phyloP scores from a whole-genome alignment of 2,113 vertebrate species.

The Thinocorus orbignyianus region DNA sequence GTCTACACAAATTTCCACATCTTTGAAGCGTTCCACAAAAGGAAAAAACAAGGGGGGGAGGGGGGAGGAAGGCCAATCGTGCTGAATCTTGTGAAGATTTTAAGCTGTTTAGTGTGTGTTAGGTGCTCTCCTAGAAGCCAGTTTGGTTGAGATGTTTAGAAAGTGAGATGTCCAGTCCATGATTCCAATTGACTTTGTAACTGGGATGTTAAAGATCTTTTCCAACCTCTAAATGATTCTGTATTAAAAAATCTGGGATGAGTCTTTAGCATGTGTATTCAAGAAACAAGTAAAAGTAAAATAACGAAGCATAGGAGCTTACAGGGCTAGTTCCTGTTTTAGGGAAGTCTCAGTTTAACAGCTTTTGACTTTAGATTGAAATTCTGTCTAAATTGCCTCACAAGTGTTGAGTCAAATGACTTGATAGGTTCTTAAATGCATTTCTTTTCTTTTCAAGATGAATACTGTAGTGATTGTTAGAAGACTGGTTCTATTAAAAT shows the following conservation, averaged over 20 bases:
- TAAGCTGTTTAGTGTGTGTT: background rate
- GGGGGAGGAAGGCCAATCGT: too few species aligned
- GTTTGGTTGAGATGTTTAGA: background rate
- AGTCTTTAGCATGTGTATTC: background rate
- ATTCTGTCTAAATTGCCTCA: background rate
- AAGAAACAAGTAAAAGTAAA: background rate
- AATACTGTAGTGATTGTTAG: background rate
- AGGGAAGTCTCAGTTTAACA: background rate
- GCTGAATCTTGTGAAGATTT: background rate
- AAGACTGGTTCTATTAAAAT: conserved; percentile 8
- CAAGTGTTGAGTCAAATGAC: background rate
- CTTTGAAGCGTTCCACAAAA: background rate
- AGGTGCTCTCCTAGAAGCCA: background rate
- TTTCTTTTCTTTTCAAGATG: conserved; percentile 1
- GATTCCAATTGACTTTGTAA: background rate
- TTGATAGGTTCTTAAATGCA: conserved; percentile 3
- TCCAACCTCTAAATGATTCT: background rate
- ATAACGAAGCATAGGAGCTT: background rate
- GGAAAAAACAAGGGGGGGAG: too few species aligned
- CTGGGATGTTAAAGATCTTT: background rate
- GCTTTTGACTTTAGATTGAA: background rate
- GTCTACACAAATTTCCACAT: background rate
- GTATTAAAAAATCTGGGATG: background rate
- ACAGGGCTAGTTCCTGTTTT: background rate
- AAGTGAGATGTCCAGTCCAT: background rate